A percentile compares a stretch with the other conserved stretches of the same genome.
Evolutionary conservation across 2,113 vertebrate genomes (phyloP).

Genomic region (Sylvia atricapilla): DNA sequence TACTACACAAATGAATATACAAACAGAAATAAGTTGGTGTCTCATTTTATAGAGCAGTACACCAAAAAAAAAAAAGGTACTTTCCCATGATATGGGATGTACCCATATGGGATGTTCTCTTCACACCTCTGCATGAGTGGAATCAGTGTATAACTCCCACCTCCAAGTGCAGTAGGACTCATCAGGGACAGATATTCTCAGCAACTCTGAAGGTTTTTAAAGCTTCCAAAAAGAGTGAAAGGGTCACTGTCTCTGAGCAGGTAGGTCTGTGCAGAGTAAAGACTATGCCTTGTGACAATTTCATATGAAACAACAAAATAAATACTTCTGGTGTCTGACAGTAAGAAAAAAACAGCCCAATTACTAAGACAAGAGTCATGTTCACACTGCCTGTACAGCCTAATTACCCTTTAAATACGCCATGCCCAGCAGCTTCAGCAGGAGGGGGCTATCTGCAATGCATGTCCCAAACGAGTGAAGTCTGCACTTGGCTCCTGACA

Average conservation of each 20-base stretch:
- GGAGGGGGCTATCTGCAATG: neutral
- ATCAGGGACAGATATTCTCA: neutral
- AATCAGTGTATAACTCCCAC: fast-evolving
- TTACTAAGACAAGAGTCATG: neutral
- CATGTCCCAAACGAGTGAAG: fast-evolving
- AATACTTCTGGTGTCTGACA: neutral
- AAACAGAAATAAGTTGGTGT: neutral
- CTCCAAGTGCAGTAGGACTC: neutral
- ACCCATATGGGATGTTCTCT: too few species aligned
- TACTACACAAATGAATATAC: neutral
- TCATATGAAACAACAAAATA: neutral
- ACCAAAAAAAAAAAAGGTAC: neutral
- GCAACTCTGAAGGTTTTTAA: neutral
- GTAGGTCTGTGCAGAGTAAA: neutral
- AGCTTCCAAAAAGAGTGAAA: neutral
- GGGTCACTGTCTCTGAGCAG: neutral
- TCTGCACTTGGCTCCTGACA: neutral
- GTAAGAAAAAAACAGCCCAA: neutral
- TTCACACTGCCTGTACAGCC: neutral
- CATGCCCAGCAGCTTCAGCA: neutral
- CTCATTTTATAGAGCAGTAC: neutral
- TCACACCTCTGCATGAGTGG: neutral
- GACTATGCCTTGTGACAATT: neutral
- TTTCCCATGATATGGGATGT: neutral
- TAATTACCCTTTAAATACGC: neutral